Evolutionary conservation across 2,888 invertebrate genomes (phyloP).

Genomic region (Eretmocerus hayati): DNA sequence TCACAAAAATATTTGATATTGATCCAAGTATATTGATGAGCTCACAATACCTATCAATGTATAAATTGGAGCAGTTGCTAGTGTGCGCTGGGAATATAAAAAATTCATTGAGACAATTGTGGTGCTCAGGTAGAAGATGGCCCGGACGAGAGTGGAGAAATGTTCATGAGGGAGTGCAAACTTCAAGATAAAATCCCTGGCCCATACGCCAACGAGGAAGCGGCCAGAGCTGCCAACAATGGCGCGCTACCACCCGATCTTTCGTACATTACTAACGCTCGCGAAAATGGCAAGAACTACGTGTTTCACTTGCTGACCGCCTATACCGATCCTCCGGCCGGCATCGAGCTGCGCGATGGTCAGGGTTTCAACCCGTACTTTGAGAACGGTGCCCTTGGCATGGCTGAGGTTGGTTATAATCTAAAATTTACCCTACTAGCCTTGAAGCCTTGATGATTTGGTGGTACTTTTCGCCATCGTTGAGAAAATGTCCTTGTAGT

Average conservation of each 20-base stretch:
- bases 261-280: slow-evolving; percentile 72
- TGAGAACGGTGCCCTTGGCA: slow-evolving; percentile 90
- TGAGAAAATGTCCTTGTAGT: no score
- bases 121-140: slow-evolving; percentile 73
- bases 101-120: no score
- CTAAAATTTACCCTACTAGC: no score
- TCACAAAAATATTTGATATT: no score
- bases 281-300: slow-evolving; percentile 80
- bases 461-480: no score
- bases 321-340: slow-evolving; percentile 79
- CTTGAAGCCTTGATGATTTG: no score
- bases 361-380: slow-evolving; percentile 97
- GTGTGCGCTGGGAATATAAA: no score
- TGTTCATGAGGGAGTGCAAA: slow-evolving; percentile 85
- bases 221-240: slow-evolving; percentile 90
- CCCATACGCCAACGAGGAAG: slow-evolving; percentile 92
- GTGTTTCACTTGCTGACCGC: slow-evolving; percentile 90
- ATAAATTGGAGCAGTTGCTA: no score
- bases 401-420: slow-evolving; percentile 72
- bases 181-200: slow-evolving; percentile 78
- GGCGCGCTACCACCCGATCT: slow-evolving; percentile 94
- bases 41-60: no score
- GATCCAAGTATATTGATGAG: no score
- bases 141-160: slow-evolving; percentile 79
- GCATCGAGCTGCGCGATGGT: slow-evolving; percentile 74